Conservation (phyloP, 2,113 vertebrate species). For the Sminthopsis crassicaudata region DNA sequence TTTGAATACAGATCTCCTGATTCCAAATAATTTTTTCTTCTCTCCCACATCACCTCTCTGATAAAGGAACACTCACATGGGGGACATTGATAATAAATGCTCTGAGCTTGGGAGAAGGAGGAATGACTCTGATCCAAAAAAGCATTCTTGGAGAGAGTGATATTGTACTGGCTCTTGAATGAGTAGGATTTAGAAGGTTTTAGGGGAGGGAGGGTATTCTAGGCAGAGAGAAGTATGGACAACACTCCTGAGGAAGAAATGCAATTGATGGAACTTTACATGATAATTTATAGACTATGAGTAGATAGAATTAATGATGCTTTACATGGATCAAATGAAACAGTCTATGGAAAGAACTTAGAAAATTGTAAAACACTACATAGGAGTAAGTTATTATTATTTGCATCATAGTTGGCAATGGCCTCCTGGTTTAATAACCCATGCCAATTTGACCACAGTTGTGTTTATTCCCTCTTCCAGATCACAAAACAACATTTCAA, state of each 20-base stretch:
- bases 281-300: background rate
- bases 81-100: background rate
- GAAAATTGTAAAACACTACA: background rate
- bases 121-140: background rate
- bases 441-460: background rate
- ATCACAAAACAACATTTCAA: conserved; percentile 9
- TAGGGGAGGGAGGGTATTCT: background rate
- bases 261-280: background rate
- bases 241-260: background rate
- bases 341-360: background rate
- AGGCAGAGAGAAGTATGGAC: background rate
- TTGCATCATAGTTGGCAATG: background rate
- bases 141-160: background rate
- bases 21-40: background rate
- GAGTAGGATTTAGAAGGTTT: background rate
- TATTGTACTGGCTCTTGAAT: background rate
- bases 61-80: background rate
- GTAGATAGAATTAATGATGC: background rate
- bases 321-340: background rate
- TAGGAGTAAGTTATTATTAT: background rate
- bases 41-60: background rate
- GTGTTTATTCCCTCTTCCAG: background rate
- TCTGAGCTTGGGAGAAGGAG: background rate
- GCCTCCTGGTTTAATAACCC: background rate
- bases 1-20: background rate